Evolutionary conservation across 2,113 vertebrate species (phyloP), one percentile per base, ranked within the genome.

Genomic region (Zosterops borbonicus): DNA sequence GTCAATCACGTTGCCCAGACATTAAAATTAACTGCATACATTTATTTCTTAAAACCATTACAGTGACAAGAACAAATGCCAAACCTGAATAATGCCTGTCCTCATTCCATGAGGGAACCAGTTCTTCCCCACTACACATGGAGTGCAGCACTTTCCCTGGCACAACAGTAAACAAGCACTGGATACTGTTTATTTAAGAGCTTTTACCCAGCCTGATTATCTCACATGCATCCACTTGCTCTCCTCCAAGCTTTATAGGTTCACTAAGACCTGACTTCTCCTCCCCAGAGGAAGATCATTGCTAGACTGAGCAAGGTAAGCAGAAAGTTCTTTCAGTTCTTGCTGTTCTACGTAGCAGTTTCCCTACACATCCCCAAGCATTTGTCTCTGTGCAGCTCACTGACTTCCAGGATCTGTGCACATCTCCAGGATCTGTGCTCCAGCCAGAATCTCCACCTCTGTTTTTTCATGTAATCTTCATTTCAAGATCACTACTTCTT

Each of bases 1-100:
- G 12, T 58, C 50, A 49, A 5, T 60, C 9, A 4, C 0, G 0
- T n/a, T 71, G 7, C 29, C 27, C 67, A 74, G 53, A 83, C n/a
- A 50, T 58, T 59, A 67, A 90, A 83, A 83, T 27, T 41, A 73
- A 62, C 27, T 14, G 28, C n/a, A 74, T 25, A 18, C 2, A 33
- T 71, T 68, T 60, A 23, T 68, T 86, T 35, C 42, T 62, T 37
- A 35, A 52, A 56, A 95, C 42, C 9, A 18, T 23, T 1, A 3
- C 11, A 65, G 41, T 39, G 42, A 56, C 71, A 69, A 70, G 41
- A 63, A 52, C 25, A 79, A 58, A 77, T 58, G 22, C 11, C 35
- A 95, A 69, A 56, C 21, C 20, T 29, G 42, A 73, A 62, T 11
- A 46, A 15, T 12, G 12, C 21, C 19, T 49, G n/a, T 62, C n/a